A percentile compares a stretch with the other conserved stretches of the same genome.
Evolutionary conservation across 2,797 vertebrate genomes (phyloP).

Genomic region (Sparus aurata): DNA sequence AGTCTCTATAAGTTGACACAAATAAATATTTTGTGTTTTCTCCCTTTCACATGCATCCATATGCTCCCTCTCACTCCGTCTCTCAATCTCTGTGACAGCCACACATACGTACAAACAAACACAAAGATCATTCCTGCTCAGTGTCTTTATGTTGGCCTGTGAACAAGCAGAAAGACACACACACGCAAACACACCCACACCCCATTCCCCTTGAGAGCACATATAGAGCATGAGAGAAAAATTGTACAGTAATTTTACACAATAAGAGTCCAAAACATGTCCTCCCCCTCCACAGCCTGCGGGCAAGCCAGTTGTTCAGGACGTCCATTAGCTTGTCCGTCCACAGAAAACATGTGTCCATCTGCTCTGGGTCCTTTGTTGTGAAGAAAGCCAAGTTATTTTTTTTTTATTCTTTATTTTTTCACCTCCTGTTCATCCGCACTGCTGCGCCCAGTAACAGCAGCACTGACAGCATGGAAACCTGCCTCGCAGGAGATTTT

Average conservation of each 20-base stretch:
- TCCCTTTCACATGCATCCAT: slow-evolving; percentile 30
- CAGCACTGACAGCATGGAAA: slow-evolving; percentile 31
- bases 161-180: slow-evolving; percentile 24
- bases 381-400: slow-evolving; percentile 34
- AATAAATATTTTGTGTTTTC: slow-evolving; percentile 63
- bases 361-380: slow-evolving; percentile 45
- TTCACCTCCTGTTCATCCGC: slow-evolving; percentile 13
- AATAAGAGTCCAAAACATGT: slow-evolving; percentile 58
- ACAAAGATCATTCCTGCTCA: slow-evolving; percentile 26
- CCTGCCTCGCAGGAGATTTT: slow-evolving; percentile 25
- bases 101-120: slow-evolving; percentile 26
- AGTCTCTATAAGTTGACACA: slow-evolving; percentile 65
- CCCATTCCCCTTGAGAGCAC: slow-evolving; percentile 55
- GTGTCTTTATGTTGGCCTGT: slow-evolving; percentile 25
- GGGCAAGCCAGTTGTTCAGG: slow-evolving; percentile 43
- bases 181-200: slow-evolving; percentile 16
- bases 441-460: slow-evolving; percentile 14
- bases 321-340: slow-evolving; percentile 50
- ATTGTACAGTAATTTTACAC: slow-evolving; percentile 65
- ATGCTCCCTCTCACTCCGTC: not conserved
- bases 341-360: slow-evolving; percentile 44
- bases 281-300: slow-evolving; percentile 23
- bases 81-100: not conserved
- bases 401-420: not conserved
- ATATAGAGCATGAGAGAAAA: slow-evolving; percentile 64